Evolutionary conservation across 2,888 invertebrate species (phyloP), one percentile per base, ranked within the genome.

Genomic region (Acanthococcus lagerstroemiae): DNA sequence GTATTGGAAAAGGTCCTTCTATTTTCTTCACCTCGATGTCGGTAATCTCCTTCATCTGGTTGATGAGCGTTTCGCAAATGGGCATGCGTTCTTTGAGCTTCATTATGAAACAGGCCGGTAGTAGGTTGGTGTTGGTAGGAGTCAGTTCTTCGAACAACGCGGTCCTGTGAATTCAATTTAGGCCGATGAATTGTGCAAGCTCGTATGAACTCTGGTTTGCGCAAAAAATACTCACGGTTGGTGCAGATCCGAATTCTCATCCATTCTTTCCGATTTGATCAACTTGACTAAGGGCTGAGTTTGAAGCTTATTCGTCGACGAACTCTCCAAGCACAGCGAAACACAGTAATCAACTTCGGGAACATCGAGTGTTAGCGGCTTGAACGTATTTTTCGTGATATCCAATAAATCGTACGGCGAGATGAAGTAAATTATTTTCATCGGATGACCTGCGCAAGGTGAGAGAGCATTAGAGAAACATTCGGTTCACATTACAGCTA

Each of bases 401-500:
- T 90, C 89, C 72, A 95, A 79, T 56, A 95, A 80, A 75, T 95
- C 94, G 74, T 94, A 95, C 0, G 95, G 94, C 0, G 92, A 90
- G 4, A 95, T 88, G 76, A 95, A 95, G 76, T 94, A 96, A 0
- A 92, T 94, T 26, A 96, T 78, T 73, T 88, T 89, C 90, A 95
- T 90, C 0, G 95, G 90, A 74, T 94, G 92, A 67, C 92, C 88
- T 87, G 76, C 5, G 75, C 73, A 68, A 6, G 17, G 25, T 15
- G 57, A 21, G 50, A 25, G 45, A 61, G 21, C 21, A 45, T 52
- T 24, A 19, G 1, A 66, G 30, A 17, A 22, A 25, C 1, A 5
- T 21, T 22, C 12, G 6, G 21, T 45, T n/a, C 61, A 19, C 9
- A 22, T 5, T 7, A 25, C 30, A 48, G 46, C 63, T 26, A 24